Evolutionary conservation across 2,113 vertebrate species (phyloP), one percentile per base, ranked within the genome.

Genomic region (Albula goreensis): DNA sequence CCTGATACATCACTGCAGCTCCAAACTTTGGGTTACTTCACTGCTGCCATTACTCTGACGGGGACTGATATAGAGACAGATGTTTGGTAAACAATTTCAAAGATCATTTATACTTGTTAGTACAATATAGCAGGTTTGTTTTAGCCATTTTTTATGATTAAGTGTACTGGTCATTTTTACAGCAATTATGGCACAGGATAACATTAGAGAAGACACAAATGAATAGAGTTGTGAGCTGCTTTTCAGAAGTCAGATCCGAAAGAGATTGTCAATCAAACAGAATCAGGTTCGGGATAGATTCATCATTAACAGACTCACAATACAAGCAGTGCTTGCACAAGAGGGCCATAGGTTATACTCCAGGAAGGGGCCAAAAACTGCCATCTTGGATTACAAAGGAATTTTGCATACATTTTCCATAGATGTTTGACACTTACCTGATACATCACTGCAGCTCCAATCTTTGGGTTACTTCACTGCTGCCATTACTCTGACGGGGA

Each of bases 251-350:
- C 85, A 86, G 87, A 88, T 88, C 85, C 85, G 84, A 85, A 9
- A 83, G 49, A n/a, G 74, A 15, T 56, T 25, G 53, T 89, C 84
- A 87, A 74, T 87, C 83, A 78, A 52, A 87, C 66, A 50, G 70
- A 85, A 83, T 89, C 88, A 87, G 83, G 86, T 89, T 89, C 80
- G 85, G 86, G 80, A 89, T 87, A 86, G 10, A 41, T 60, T 89
- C 88, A 89, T 89, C 86, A 31, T 70, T 66, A 80, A 50, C 77
- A 74, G 80, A 48, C 25, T 25, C 31, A 85, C 50, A 57, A n/a
- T 3, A 57, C 12, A 9, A 12, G 2, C 7, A 56, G 53, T 56
- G 6, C 7, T 12, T 56, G 7, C 12, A 12, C 1, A 56, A 9
- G 12, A 56, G 53, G 12, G 53, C 53, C 31, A 41, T 41, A 41